Percentiles rank a stretch among this genome's conserved stretches.
Conservation (phyloP, 2,113 vertebrate genomes). For the Danionella cerebrum region DNA sequence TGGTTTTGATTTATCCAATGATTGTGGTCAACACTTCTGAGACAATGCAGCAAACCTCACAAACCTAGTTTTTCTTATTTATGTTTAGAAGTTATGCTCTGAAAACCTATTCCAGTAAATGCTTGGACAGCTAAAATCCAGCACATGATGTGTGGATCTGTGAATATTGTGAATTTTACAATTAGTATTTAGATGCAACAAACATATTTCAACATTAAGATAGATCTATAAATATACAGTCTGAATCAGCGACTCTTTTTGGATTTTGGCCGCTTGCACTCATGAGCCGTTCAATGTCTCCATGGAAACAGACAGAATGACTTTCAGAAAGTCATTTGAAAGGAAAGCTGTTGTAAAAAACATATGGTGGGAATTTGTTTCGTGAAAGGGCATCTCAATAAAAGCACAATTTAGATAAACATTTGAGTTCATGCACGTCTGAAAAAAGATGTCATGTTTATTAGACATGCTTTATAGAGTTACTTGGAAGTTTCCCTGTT, state of each 20-base stretch:
- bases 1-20: no score
- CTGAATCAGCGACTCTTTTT: neutral
- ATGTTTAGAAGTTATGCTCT: conserved; percentile 22
- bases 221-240: neutral
- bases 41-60: no score
- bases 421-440: no score
- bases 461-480: no score
- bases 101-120: no score
- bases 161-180: neutral
- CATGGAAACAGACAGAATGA: conserved; percentile 21
- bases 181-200: neutral
- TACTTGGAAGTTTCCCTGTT: no score
- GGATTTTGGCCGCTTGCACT: neutral
- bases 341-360: conserved; percentile 9
- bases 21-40: no score
- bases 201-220: neutral
- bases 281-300: conserved; percentile 1
- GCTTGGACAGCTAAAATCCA: conserved; percentile 20
- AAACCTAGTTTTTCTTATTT: conserved; percentile 19
- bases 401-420: no score
- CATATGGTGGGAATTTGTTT: conserved; percentile 21
- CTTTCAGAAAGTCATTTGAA: conserved; percentile 17
- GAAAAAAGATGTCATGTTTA: no score
- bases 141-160: neutral
- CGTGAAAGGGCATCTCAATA: no score